These are phyloP conservation scores for Petrocephalus sullivani DNA, from an alignment of 2,797 vertebrate genomes.

Conservation along the genomic window DNA sequence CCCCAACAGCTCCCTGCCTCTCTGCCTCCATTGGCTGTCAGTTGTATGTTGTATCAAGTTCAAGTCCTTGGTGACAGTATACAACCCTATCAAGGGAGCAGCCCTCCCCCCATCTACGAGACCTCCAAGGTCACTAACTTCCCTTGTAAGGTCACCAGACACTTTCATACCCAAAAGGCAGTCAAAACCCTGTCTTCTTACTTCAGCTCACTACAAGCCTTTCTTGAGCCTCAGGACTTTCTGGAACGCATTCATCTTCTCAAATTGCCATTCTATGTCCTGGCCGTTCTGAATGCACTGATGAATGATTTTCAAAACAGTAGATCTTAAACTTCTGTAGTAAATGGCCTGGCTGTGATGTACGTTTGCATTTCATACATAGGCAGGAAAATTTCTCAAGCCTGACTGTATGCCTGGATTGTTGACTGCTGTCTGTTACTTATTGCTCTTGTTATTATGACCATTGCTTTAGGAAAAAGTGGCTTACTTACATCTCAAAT, in stretches of 20 bases:
- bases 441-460: background rate
- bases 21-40: background rate
- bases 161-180: background rate
- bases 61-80: background rate
- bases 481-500: background rate
- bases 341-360: background rate
- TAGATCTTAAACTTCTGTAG: background rate
- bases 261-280: background rate
- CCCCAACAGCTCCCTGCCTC: background rate
- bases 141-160: background rate
- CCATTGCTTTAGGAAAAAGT: background rate
- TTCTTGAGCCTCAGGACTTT: background rate
- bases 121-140: background rate
- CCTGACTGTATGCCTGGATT: background rate
- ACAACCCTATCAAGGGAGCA: background rate
- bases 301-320: background rate
- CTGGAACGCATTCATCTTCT: background rate
- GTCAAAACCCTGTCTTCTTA: background rate
- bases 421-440: background rate
- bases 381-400: background rate
- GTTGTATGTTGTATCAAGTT: background rate
- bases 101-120: background rate
- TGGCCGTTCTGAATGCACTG: background rate
- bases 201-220: background rate
- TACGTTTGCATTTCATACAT: background rate